These are phyloP conservation scores for Syrmaticus mikado DNA, from an alignment of 2,113 vertebrate species.

Conservation along the genomic window DNA sequence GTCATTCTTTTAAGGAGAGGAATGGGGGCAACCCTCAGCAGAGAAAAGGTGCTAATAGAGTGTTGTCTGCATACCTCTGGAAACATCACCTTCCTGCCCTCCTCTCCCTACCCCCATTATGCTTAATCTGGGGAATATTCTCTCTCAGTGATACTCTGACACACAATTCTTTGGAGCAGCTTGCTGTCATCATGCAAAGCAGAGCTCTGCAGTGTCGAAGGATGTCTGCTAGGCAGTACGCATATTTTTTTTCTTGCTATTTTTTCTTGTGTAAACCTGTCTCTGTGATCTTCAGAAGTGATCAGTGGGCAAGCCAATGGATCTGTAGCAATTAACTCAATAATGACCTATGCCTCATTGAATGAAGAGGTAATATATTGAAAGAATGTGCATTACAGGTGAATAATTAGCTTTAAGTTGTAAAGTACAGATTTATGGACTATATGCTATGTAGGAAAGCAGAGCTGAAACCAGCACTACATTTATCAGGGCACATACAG, in stretches of 20 bases:
- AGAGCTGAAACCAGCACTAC: background rate
- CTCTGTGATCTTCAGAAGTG: background rate
- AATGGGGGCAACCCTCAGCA: background rate
- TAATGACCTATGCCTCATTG: background rate
- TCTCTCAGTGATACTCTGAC: background rate
- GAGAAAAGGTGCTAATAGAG: background rate
- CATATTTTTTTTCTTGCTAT: background rate
- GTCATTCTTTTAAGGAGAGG: background rate
- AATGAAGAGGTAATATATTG: background rate
- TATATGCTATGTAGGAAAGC: background rate
- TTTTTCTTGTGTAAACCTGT: background rate
- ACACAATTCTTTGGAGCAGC: background rate
- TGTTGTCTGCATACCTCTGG: background rate
- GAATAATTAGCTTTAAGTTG: conserved; percentile 16
- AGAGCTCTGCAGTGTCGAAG: background rate
- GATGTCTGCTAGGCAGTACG: background rate
- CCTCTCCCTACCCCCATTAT: background rate
- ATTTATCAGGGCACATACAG: background rate
- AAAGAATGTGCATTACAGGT: background rate
- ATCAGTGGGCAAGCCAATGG: background rate
- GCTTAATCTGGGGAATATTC: background rate
- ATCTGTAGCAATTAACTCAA: background rate
- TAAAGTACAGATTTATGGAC: background rate
- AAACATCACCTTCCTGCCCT: background rate
- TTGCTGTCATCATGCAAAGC: background rate